Conservation (phyloP, 2,888 invertebrate genomes). For the Maniola hyperantus region DNA sequence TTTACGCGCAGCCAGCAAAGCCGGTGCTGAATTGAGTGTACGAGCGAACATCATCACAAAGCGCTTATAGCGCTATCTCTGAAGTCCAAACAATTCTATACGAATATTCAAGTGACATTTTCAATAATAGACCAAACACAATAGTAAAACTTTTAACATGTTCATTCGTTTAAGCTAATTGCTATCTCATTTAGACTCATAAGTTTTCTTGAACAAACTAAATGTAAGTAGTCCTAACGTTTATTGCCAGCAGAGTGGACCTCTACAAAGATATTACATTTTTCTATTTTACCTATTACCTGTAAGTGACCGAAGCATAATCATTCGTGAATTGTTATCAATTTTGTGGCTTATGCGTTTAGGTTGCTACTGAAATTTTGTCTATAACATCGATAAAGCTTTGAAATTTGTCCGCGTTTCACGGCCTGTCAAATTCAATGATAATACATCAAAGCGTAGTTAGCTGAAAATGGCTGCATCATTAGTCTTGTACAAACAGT, state of each 20-base stretch:
- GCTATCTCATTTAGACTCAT: neutral
- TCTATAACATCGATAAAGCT: slow-evolving; percentile 25
- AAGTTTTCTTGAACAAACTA: neutral
- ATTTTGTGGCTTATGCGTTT: too few relatives aligned
- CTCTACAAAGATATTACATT: too few relatives aligned
- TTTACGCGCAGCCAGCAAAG: slow-evolving; percentile 55
- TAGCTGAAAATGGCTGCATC: slow-evolving; percentile 52
- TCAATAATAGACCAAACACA: neutral
- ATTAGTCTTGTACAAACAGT: slow-evolving; percentile 63
- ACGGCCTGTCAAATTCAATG: slow-evolving; percentile 25
- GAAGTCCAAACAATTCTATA: slow-evolving; percentile 30
- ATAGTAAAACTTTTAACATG: too few relatives aligned
- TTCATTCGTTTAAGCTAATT: neutral
- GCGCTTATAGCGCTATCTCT: slow-evolving; percentile 41
- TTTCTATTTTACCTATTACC: too few relatives aligned
- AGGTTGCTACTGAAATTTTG: too few relatives aligned
- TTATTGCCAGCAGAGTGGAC: neutral
- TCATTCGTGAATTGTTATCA: too few relatives aligned
- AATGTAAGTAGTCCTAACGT: neutral
- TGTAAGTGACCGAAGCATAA: too few relatives aligned
- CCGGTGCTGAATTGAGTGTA: slow-evolving; percentile 50
- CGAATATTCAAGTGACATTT: slow-evolving; percentile 24
- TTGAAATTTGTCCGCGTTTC: slow-evolving; percentile 15
- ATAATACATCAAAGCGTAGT: slow-evolving; percentile 43
- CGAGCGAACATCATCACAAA: slow-evolving; percentile 48